Conservation (phyloP, 2,888 invertebrate species). For the Chloroclysta siterata region DNA sequence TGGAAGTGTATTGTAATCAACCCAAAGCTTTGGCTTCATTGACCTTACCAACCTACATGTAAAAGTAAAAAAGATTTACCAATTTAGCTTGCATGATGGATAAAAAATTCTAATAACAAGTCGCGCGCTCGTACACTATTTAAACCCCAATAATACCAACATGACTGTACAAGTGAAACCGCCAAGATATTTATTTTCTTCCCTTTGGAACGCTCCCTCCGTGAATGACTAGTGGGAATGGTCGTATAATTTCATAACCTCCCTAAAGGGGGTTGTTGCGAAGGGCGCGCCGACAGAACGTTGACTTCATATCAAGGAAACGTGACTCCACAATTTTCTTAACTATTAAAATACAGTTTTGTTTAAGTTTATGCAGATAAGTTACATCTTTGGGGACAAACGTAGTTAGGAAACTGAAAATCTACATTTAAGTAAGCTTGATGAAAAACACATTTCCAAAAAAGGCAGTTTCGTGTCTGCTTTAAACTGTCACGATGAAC, state of each 20-base stretch:
- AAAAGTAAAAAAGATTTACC: too few species aligned
- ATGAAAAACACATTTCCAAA: not conserved
- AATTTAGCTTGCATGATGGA: too few species aligned
- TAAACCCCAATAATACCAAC: slow-evolving; percentile 22
- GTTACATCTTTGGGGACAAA: not conserved
- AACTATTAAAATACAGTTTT: slow-evolving; percentile 40
- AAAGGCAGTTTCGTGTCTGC: not conserved
- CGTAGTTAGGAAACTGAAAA: slow-evolving; percentile 2
- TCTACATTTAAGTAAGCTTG: not conserved
- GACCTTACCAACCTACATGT: too few species aligned
- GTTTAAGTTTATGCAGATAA: slow-evolving; percentile 14
- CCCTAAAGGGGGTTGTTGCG: slow-evolving; percentile 43
- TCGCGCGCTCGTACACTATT: slow-evolving; percentile 7
- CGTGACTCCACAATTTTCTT: slow-evolving; percentile 39
- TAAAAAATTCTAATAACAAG: slow-evolving; percentile 7
- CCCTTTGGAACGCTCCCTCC: slow-evolving; percentile 48
- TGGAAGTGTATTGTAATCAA: not conserved
- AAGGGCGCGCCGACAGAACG: slow-evolving; percentile 52
- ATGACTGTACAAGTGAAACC: slow-evolving; percentile 35
- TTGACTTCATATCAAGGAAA: slow-evolving; percentile 47
- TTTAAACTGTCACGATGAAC: not conserved
- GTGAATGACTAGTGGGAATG: slow-evolving; percentile 61
- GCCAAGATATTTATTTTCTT: slow-evolving; percentile 46
- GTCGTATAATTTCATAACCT: slow-evolving; percentile 63
- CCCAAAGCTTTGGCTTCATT: not conserved